Conservation (phyloP, 2,113 vertebrate genomes). For the Brachionichthys hirsutus region DNA sequence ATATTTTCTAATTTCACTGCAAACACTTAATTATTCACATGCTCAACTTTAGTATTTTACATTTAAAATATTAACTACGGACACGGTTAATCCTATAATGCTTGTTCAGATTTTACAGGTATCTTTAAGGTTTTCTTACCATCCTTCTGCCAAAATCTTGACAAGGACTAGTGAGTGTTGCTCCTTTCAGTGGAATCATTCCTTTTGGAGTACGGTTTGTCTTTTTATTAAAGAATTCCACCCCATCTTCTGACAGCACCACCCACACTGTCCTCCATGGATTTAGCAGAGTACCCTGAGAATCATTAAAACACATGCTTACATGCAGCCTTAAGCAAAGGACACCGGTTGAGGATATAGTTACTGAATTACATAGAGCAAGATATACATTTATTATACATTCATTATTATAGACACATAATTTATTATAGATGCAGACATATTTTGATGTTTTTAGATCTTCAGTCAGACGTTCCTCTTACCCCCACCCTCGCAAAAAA, state of each 20-base stretch:
- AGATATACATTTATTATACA: background rate
- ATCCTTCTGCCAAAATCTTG: slow-evolving; percentile 89
- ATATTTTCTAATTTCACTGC: background rate
- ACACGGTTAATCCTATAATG: background rate
- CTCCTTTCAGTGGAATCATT: slow-evolving; percentile 92
- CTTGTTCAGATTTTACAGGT: background rate
- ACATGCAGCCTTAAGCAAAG: slow-evolving; percentile 5
- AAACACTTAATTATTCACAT: background rate
- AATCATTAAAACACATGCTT: slow-evolving; percentile 2
- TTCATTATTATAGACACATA: background rate
- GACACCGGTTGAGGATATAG: background rate
- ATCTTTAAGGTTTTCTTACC: slow-evolving; percentile 72
- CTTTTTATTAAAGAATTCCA: slow-evolving; percentile 95
- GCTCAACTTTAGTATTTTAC: background rate
- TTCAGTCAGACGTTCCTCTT: too few species aligned
- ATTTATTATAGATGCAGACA: too few species aligned
- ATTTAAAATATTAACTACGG: too few species aligned
- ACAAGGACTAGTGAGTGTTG: slow-evolving; percentile 83
- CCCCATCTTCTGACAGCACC: slow-evolving; percentile 88
- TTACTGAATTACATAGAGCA: background rate
- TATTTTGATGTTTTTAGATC: too few species aligned
- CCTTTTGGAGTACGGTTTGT: slow-evolving; percentile 89
- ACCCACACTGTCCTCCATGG: slow-evolving; percentile 95
- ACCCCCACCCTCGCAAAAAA: too few species aligned
- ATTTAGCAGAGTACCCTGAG: slow-evolving; percentile 89